Base-by-base conservation (phyloP, 2,113 vertebrate species). In the Lepisosteus oculatus region DNA sequence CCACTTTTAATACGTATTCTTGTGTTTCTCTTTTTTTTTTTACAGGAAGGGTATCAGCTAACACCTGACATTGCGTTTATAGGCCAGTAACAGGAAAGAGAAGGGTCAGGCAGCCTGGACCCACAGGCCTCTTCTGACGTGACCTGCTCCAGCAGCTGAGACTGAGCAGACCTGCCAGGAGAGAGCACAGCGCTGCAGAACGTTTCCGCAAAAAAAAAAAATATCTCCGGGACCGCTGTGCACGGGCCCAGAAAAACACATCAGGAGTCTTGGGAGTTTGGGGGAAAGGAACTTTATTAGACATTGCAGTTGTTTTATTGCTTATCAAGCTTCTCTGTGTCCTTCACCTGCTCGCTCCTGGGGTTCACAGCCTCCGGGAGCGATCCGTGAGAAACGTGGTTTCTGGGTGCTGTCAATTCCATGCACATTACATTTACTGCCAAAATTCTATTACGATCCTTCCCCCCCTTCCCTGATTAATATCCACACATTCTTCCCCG, bases 21-120 rank as follows among this genome's bases (percentile, higher is more conserved):
- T 76, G 8, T 62, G 8, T 76, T 80, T 75, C 70, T 69, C 57
- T 45, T 43, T 79, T 75, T 75, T 67, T 77, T 67, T 70, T 76
- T 61, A 61, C 77, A 75, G 66, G 81, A 76, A 77, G 77, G 63
- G 77, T 83, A 84, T 91, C 86, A 78, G 68, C 75, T 85, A 81
- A 85, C 79, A 80, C 80, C 84, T 81, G 77, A 80, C 79, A 80
- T 74, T 59, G 72, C 11, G 29, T 77, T 84, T 71, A 41, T 71
- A 72, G 78, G 72, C 74, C 68, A 55, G 82, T 74, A 73, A 76
- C 79, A 80, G 89, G 83, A 89, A 87, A 79, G 61, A 73, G 74
- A 80, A 82, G 82, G 83, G 83, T 74, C 65, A 47, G 44, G 65
- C 6, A 4, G 65, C 43, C 6, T n/a, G 3, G 43, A 8, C 57